phyloP scores from a whole-genome alignment of 2,888 invertebrate species.

The Ptychoptera contaminata region DNA sequence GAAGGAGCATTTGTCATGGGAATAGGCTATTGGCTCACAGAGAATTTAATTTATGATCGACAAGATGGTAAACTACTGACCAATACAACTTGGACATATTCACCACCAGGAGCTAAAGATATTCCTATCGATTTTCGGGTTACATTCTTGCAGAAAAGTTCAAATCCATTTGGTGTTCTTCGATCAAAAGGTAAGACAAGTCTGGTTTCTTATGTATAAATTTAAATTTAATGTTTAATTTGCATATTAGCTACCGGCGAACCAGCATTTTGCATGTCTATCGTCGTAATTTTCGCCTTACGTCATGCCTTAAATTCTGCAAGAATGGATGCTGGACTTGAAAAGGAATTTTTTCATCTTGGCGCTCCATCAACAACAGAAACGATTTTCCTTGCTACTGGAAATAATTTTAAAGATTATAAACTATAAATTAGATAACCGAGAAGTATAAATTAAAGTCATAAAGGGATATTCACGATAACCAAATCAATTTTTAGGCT shows the following conservation, averaged over 20 bases:
- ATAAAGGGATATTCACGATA: no score
- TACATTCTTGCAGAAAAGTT: conserved; percentile 34
- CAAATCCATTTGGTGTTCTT: conserved; percentile 37
- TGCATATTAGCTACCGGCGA: conserved; percentile 21
- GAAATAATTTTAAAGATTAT: conserved; percentile 11
- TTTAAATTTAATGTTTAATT: no score
- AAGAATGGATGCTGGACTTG: conserved; percentile 34
- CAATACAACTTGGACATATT: conserved; percentile 45
- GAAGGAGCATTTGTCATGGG: conserved; percentile 45
- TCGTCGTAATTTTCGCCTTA: conserved; percentile 31
- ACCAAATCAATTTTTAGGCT: no score
- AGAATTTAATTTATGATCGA: conserved; percentile 37
- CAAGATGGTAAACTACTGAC: conserved; percentile 38
- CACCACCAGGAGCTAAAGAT: conserved; percentile 40
- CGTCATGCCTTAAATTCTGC: conserved; percentile 37
- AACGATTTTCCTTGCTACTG: conserved; percentile 18
- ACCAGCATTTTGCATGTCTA: conserved; percentile 19
- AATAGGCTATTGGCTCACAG: conserved; percentile 41
- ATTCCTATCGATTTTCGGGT: conserved; percentile 42
- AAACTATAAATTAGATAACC: no score
- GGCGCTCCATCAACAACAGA: conserved; percentile 22
- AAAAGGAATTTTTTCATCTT: conserved; percentile 28
- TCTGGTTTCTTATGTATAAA: no score
- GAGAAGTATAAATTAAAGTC: no score
- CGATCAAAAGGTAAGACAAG: conserved; percentile 35